Percentiles rank a stretch among this genome's conserved stretches.
Evolutionary conservation across 2,797 vertebrate genomes (phyloP).

Genomic region (Hemitrygon akajei): DNA sequence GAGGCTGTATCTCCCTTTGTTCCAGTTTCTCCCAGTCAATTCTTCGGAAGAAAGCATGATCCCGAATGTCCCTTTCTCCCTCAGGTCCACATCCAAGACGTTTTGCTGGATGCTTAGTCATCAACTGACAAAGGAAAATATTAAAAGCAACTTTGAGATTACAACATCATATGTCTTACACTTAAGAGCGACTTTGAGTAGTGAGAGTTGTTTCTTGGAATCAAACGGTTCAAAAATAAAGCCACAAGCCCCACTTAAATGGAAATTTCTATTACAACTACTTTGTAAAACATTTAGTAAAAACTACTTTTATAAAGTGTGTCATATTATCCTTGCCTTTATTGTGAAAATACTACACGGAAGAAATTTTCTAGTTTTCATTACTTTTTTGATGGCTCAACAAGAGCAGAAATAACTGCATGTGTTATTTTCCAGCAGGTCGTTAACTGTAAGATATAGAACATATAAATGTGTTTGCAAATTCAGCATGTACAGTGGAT

Average conservation of each 20-base stretch:
- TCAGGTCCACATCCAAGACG: slow-evolving; percentile 81
- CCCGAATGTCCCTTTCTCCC: slow-evolving; percentile 81
- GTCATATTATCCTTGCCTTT: neutral
- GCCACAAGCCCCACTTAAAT: neutral
- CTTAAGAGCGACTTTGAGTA: neutral
- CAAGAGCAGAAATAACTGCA: neutral
- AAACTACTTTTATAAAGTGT: neutral
- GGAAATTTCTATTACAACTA: neutral
- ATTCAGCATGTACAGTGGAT: neutral
- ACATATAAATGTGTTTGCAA: neutral
- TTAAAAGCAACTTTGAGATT: neutral
- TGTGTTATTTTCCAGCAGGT: neutral
- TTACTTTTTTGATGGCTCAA: neutral
- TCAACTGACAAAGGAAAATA: slow-evolving; percentile 60
- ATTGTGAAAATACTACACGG: neutral
- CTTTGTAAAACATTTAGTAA: neutral
- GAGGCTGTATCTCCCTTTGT: slow-evolving; percentile 84
- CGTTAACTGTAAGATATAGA: neutral
- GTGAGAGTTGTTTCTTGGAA: neutral
- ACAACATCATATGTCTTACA: neutral
- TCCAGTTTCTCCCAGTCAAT: slow-evolving; percentile 91
- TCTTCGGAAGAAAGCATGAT: slow-evolving; percentile 89
- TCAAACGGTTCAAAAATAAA: neutral
- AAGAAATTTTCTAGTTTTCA: neutral
- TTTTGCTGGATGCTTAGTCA: slow-evolving; percentile 90